Evolutionary conservation across 2,113 vertebrate species (phyloP).

Genomic region (Morone chrysops): DNA sequence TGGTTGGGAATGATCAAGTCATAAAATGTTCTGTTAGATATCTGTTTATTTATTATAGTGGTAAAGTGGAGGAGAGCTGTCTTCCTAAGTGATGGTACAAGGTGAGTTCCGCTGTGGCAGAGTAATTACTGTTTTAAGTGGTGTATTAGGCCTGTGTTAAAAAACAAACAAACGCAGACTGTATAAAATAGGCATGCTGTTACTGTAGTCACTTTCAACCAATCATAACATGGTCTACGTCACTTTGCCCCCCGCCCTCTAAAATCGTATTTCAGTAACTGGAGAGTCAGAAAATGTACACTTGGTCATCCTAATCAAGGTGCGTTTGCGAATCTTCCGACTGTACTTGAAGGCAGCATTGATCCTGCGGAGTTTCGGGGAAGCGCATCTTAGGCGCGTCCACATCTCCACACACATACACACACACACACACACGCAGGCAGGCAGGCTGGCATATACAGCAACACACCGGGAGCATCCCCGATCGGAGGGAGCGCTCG

Average conservation of each 20-base stretch:
- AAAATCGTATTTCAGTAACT: not conserved
- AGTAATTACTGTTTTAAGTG: not conserved
- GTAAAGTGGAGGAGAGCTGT: not conserved
- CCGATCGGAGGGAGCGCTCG: constrained; percentile 46
- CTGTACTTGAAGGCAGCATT: constrained; percentile 62
- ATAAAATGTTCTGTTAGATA: not conserved
- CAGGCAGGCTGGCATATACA: constrained; percentile 17
- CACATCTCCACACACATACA: constrained; percentile 54
- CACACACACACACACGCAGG: not conserved
- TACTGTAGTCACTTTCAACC: not conserved
- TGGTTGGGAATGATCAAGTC: not conserved
- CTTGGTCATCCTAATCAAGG: not conserved
- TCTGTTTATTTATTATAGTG: not conserved
- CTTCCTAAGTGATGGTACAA: not conserved
- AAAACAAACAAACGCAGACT: too few species aligned
- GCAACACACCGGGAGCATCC: constrained; percentile 66
- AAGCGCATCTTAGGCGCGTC: constrained; percentile 78
- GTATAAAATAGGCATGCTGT: too few species aligned
- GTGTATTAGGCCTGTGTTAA: not conserved
- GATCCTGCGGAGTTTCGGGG: constrained; percentile 80
- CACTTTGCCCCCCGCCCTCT: not conserved
- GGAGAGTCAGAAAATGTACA: not conserved
- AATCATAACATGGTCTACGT: too few species aligned
- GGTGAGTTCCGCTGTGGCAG: too few species aligned
- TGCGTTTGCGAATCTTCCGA: not conserved